A percentile compares a stretch with the other conserved stretches of the same genome.
Evolutionary conservation across 2,113 vertebrate species (phyloP).

Genomic region (Phaethornis superciliosus): DNA sequence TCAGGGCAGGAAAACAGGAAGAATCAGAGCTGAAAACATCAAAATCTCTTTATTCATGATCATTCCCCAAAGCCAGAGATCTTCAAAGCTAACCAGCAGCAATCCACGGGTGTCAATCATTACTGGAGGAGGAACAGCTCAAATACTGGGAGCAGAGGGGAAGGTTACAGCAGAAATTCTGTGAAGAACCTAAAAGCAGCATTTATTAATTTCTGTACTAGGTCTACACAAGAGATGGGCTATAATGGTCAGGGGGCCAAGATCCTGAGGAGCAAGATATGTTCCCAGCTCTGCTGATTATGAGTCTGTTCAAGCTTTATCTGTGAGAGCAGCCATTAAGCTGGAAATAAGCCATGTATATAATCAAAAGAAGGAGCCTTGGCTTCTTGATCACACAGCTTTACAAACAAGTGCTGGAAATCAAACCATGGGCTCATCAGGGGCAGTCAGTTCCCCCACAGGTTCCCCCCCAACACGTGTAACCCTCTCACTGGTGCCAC

Average conservation of each 20-base stretch:
- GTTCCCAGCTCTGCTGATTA: neutral
- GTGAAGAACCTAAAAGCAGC: neutral
- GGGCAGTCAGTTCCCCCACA: neutral
- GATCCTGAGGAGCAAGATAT: neutral
- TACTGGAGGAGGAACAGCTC: neutral
- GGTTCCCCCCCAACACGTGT: neutral
- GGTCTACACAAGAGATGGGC: neutral
- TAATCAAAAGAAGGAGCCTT: neutral
- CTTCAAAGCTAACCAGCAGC: neutral
- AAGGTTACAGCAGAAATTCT: neutral
- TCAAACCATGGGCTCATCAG: neutral
- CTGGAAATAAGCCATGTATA: neutral
- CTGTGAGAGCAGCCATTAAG: neutral
- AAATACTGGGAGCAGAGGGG: neutral
- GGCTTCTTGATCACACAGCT: neutral
- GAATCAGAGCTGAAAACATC: conserved; percentile 8
- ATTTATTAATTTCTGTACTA: neutral
- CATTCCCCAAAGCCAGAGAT: neutral
- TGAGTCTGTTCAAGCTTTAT: neutral
- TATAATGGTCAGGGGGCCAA: neutral
- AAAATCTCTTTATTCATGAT: neutral
- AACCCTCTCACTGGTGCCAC: neutral
- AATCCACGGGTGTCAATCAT: neutral
- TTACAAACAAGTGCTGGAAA: neutral
- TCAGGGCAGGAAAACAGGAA: neutral